phyloP scores from a whole-genome alignment of 2,797 vertebrate species.

The Syngnathus rostellatus region DNA sequence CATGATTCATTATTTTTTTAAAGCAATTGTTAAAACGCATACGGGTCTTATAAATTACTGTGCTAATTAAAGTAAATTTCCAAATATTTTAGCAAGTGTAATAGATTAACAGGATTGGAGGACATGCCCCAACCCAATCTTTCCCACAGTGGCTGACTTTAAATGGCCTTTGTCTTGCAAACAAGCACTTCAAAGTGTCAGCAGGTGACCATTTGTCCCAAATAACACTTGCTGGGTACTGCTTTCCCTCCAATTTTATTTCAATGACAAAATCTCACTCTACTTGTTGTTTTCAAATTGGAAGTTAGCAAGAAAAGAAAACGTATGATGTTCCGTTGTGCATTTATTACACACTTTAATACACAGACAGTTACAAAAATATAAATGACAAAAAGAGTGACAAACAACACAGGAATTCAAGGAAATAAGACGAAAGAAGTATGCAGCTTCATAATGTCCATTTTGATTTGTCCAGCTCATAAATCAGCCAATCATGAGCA shows the following conservation, averaged over 20 bases:
- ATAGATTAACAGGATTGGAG: slow-evolving; percentile 16
- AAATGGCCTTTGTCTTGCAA: slow-evolving; percentile 60
- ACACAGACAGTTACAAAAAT: slow-evolving; percentile 8
- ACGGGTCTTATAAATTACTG: no score
- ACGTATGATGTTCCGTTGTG: neutral
- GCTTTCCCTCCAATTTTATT: slow-evolving; percentile 57
- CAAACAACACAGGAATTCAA: slow-evolving; percentile 1
- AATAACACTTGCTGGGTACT: slow-evolving; percentile 30
- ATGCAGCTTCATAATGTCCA: neutral
- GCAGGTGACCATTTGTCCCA: slow-evolving; percentile 56
- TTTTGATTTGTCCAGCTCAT: neutral
- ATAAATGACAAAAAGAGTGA: neutral
- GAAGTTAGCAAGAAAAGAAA: neutral
- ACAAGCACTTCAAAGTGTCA: slow-evolving; percentile 55
- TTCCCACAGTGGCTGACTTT: slow-evolving; percentile 30
- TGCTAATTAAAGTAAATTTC: neutral
- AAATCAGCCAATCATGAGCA: neutral
- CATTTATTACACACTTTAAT: slow-evolving; percentile 30
- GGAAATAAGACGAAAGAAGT: neutral
- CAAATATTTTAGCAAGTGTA: neutral
- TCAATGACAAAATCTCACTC: slow-evolving; percentile 16
- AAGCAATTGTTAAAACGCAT: no score
- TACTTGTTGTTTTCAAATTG: neutral
- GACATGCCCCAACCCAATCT: slow-evolving; percentile 5
- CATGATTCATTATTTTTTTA: no score